Evolutionary conservation across 2,888 invertebrate species (phyloP), one percentile per base, ranked within the genome.

Genomic region (Augiades crinisus): DNA sequence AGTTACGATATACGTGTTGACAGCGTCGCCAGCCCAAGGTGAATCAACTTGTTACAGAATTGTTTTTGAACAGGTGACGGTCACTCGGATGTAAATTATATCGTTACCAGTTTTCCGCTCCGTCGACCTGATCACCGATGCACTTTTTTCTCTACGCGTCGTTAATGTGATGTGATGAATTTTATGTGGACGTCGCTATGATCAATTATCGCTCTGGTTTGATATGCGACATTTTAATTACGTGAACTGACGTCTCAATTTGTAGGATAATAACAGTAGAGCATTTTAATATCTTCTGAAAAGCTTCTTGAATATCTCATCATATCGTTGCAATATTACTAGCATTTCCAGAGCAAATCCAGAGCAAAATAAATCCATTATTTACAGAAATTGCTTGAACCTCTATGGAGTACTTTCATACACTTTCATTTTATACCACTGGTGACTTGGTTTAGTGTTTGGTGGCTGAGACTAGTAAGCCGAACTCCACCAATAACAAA

Each of bases 31-130:
- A 22, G 16, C 3, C 7, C 52, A 33, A 46, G 45, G 52, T 52
- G 40, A 34, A 52, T 40, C 38, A 38, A 52, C 40, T 33, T 50
- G 41, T 41, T 38, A 33, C 30, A 52, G 31, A 43, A 36, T 50
- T 43, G 34, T 41, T 50, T 41, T 19, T 24, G 40, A 50, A 43
- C 12, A 49, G 27, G 21, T 33, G 43, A 50, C 31, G 7, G 40
- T 49, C 38, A 24, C 36, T 50, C 24, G n/a, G 47, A 43, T 27
- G 19, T 50, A 43, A 43, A 43, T 43, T 50, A 43, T 50, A 56
- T 41, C 47, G 45, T 47, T 46, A 47, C 36, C 17, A 34, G 12
- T 22, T 36, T 40, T 47, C 36, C 51, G 54, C 51, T 30, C 41
- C 36, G 51, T 47, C 52, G 52, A 12, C 14, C 22, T 44, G 30